phyloP scores from a whole-genome alignment of 2,113 vertebrate species.

The Chlorodrepanis virens region DNA sequence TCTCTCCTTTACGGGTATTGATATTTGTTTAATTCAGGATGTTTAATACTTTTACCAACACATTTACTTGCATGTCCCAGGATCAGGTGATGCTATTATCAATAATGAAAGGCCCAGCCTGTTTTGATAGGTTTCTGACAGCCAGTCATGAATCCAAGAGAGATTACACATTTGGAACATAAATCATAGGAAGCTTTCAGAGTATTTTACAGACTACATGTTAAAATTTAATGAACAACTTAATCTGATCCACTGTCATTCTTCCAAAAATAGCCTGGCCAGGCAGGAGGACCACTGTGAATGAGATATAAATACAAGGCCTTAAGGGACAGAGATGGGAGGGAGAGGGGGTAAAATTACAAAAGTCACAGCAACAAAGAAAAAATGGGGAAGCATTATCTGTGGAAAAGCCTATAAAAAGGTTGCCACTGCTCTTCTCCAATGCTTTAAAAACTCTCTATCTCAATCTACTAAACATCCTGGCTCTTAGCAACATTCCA shows the following conservation, averaged over 20 bases:
- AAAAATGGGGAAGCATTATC: neutral
- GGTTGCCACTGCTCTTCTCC: neutral
- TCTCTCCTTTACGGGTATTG: neutral
- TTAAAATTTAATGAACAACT: constrained; percentile 62
- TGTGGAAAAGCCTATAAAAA: neutral
- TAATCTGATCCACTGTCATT: constrained; percentile 23
- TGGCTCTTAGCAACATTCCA: neutral
- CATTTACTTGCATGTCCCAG: neutral
- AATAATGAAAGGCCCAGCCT: neutral
- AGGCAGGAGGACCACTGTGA: neutral
- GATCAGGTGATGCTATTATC: neutral
- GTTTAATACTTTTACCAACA: neutral
- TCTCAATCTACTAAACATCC: neutral
- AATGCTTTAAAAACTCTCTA: neutral
- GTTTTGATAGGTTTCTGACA: neutral
- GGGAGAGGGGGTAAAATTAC: neutral
- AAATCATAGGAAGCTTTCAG: constrained; percentile 55
- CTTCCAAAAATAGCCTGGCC: constrained; percentile 58
- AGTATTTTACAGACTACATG: constrained; percentile 46
- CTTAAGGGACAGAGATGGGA: neutral
- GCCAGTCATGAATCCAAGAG: neutral
- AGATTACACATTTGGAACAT: constrained; percentile 22
- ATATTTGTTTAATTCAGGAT: neutral
- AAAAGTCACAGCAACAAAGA: neutral
- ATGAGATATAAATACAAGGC: neutral